These are phyloP conservation scores for Pomacea canaliculata DNA, from an alignment of 2,888 invertebrate species.

Conservation along the genomic window DNA sequence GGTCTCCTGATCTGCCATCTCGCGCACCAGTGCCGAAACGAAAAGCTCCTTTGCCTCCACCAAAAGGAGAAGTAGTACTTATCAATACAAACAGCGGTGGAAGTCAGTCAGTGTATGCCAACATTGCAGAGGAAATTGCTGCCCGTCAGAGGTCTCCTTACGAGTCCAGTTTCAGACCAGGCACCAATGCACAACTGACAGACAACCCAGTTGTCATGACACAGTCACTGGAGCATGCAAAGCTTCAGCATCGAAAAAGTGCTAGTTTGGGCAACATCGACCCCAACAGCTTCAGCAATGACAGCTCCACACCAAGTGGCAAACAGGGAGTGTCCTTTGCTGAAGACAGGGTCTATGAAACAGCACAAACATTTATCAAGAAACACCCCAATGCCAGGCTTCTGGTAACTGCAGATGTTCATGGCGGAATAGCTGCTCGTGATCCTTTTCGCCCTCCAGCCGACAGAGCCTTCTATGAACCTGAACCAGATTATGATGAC, in stretches of 20 bases:
- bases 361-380: conserved; percentile 57
- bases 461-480: conserved; percentile 44
- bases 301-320: background rate
- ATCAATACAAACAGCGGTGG: conserved; percentile 47
- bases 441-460: conserved; percentile 8
- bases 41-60: conserved; percentile 44
- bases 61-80: conserved; percentile 42
- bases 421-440: conserved; percentile 34
- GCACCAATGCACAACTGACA: conserved; percentile 86
- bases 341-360: conserved; percentile 57
- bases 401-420: conserved; percentile 57
- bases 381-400: conserved; percentile 62
- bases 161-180: conserved; percentile 88
- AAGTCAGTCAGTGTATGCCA: conserved; percentile 57
- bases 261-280: conserved; percentile 37
- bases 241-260: conserved; percentile 40
- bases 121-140: conserved; percentile 53
- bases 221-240: conserved; percentile 34
- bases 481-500: conserved; percentile 60
- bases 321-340: conserved; percentile 56
- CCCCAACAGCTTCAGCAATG: background rate
- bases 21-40: conserved; percentile 48
- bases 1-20: conserved; percentile 44
- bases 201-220: conserved; percentile 82
- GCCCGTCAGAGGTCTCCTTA: conserved; percentile 40